Evolutionary conservation across 2,113 vertebrate genomes (phyloP).

Genomic region (Carollia perspicillata): DNA sequence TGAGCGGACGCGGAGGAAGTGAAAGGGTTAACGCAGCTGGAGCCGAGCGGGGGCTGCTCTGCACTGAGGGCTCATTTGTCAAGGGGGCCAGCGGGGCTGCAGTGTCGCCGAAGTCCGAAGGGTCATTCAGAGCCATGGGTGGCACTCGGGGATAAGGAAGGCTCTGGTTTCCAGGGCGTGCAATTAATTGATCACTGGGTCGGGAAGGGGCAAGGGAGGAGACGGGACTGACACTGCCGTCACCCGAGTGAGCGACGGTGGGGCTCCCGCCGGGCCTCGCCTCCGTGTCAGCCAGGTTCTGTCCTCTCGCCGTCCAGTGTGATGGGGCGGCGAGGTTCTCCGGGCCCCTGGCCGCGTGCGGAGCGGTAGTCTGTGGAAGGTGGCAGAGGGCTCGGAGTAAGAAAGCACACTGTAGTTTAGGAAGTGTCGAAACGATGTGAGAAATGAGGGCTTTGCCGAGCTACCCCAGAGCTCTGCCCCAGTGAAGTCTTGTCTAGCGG

Average conservation of each 20-base stretch:
- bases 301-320: neutral
- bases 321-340: neutral
- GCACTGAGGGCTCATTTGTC: neutral
- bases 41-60: neutral
- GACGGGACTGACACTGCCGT: neutral
- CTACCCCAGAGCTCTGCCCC: neutral
- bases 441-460: neutral
- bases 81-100: neutral
- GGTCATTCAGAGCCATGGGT: neutral
- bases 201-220: neutral
- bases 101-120: neutral
- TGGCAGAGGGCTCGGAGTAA: neutral
- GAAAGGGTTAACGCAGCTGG: constrained; percentile 27
- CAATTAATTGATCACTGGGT: neutral
- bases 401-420: neutral
- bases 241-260: neutral
- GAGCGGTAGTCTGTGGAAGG: neutral
- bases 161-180: neutral
- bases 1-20: neutral
- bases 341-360: neutral
- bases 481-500: neutral
- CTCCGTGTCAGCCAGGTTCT: neutral
- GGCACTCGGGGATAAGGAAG: too few species aligned
- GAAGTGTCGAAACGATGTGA: neutral
- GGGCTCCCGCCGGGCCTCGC: neutral